Conservation (phyloP, 2,888 invertebrate genomes). For the Bruchidius siliquastri region DNA sequence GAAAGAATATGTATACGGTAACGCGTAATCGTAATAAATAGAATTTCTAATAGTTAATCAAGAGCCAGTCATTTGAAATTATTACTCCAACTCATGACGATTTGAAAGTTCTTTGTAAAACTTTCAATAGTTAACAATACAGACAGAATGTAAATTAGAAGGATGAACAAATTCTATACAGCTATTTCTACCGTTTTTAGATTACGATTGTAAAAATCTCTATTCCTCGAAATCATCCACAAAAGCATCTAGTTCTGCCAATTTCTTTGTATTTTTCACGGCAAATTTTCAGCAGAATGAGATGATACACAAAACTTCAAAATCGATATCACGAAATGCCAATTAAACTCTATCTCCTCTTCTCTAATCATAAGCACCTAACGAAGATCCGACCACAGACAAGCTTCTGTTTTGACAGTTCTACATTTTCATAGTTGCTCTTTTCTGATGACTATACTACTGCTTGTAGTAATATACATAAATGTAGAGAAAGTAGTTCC, state of each 20-base stretch:
- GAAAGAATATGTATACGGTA: background rate
- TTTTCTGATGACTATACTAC: too few relatives aligned
- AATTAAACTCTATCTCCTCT: too few relatives aligned
- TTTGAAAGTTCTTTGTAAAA: constrained; percentile 3
- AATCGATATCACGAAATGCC: too few relatives aligned
- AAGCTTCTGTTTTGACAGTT: too few relatives aligned
- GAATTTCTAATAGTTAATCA: background rate
- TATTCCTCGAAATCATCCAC: background rate
- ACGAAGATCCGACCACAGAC: too few relatives aligned
- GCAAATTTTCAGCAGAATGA: too few relatives aligned
- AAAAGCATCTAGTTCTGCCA: background rate
- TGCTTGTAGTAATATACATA: too few relatives aligned
- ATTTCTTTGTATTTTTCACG: too few relatives aligned
- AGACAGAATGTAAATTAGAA: background rate
- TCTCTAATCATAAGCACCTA: too few relatives aligned
- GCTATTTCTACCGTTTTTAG: constrained; percentile 2
- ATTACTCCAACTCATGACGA: constrained; percentile 1
- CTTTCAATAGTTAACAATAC: constrained; percentile 6
- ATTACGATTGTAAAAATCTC: constrained; percentile 14
- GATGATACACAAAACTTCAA: too few relatives aligned
- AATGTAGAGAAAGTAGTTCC: too few relatives aligned
- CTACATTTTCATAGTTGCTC: too few relatives aligned
- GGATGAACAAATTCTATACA: background rate
- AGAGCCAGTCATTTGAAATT: constrained; percentile 23
- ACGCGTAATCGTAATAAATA: background rate